Base-by-base conservation (phyloP, 2,888 invertebrate genomes). In the Drosophila kokeensis region DNA sequence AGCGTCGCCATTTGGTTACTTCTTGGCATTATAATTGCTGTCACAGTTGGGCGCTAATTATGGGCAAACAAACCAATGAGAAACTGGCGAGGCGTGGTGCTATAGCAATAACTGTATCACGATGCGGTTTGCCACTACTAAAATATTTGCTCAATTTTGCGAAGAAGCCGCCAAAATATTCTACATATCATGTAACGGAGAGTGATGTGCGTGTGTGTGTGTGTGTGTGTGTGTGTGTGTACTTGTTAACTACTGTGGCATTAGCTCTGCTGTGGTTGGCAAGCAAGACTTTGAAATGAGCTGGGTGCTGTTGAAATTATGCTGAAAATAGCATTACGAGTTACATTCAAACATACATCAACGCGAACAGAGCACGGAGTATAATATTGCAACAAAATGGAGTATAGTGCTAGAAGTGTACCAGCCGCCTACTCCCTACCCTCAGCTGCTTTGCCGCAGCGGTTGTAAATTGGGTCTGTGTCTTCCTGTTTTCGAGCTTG, bases 111-210 rank as follows among this genome's bases (percentile, higher is more conserved):
- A 65, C 57, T 69, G 66, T 71, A 70, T 66, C 65, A 72, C 65
- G 69, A 67, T 69, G 66, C 57, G 52, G 69, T 60, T 59, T 59
- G 65, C 59, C 24, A 30, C 45, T 62, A 73, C 68, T 73, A 60
- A 81, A 76, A 85, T 86, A 86, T 79, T 79, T 76, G 76, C 74
- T 64, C 63, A 76, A 69, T 73, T 76, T 70, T n/a, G 36, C 48
- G 57, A 55, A 57, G 49, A 65, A 61, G 50, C 72, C 73, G 48
- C 60, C 64, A 61, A 69, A 73, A 49, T 62, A 36, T 49, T 63
- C 21, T 50, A 32, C 59, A 2, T 40, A 49, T 8, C 15, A n/a
- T 30, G 29, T 42, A 62, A 42, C 65, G 18, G 45, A 49, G 21
- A 18, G 32, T 27, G 21, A 36, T 21, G 18, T 42, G 29, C 40